Evolutionary conservation across 2,113 vertebrate genomes (phyloP), one percentile per base, ranked within the genome.

Genomic region (Labeo rohita): DNA sequence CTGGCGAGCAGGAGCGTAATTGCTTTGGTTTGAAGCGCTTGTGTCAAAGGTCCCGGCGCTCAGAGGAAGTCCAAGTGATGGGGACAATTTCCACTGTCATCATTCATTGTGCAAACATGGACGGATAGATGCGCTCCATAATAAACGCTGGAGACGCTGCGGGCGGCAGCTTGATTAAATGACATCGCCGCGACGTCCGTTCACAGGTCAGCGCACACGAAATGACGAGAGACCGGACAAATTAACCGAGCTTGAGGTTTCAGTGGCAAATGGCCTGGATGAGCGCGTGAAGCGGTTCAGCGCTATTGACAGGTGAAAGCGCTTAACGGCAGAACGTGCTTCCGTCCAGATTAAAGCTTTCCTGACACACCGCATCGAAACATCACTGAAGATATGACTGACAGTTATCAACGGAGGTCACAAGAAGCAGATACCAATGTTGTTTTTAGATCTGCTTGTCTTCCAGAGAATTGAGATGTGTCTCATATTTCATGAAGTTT

Each of bases 271-370:
- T 2, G 65, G 12, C 13, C 9, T 15, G 52, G 7, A 70, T 39
- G 28, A 39, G 1, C 15, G 21, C 21, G 45, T 16, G 18, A 43
- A 68, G 54, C 79, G 12, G 72, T 74, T 75, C 49, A 66, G 18
- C 21, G 68, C 85, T 75, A 68, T 54, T 84, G 85, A 88, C 89
- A 89, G 91, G 82, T 43, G 86, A 39, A 39, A 39, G 68, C 7
- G 56, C n/a, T 43, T 28, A 21, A 70, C 80, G 68, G 84, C 65
- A 81, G 88, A 86, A 88, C 66, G 84, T 47, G 49, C 63, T 83
- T 87, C 36, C 49, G 16, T 76, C 66, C 45, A 80, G 77, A 85
- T 36, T 89, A 90, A 89, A 82, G 88, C 88, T 91, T 88, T 88
- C 87, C 89, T 91, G 88, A 90, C 89, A 85, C 78, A 63, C 80